Conservation (phyloP, 2,888 invertebrate species). For the Meganola albula region DNA sequence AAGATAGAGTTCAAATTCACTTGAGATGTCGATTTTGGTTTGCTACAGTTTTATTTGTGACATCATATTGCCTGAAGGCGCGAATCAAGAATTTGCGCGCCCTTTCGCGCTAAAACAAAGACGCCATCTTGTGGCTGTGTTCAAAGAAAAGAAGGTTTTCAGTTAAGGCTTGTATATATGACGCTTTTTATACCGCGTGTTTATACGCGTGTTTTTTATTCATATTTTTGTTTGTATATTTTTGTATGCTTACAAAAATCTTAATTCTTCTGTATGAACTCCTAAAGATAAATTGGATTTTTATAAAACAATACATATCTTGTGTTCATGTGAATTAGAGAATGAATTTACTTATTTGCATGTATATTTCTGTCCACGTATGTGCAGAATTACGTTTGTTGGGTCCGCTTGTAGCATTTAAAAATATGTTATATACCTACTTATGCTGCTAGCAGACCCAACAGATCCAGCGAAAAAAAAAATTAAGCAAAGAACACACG, state of each 20-base stretch:
- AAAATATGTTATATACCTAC: too few relatives aligned
- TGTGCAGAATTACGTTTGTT: too few relatives aligned
- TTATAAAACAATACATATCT: too few relatives aligned
- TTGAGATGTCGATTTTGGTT: not conserved
- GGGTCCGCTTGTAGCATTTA: too few relatives aligned
- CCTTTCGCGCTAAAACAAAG: conserved; percentile 45
- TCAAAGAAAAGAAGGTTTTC: conserved; percentile 17
- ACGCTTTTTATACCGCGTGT: not conserved
- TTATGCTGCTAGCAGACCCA: too few relatives aligned
- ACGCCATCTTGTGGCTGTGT: conserved; percentile 30
- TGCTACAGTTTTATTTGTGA: conserved; percentile 7
- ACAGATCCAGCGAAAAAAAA: too few relatives aligned
- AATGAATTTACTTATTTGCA: too few relatives aligned
- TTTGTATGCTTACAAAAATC: not conserved
- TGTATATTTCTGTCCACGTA: too few relatives aligned
- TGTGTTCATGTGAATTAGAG: too few relatives aligned
- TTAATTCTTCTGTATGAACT: too few relatives aligned
- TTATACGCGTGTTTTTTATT: not conserved
- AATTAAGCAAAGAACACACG: too few relatives aligned
- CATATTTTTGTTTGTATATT: not conserved
- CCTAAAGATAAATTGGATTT: too few relatives aligned
- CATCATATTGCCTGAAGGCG: conserved; percentile 42
- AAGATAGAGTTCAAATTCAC: conserved; percentile 10
- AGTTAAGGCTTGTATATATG: not conserved
- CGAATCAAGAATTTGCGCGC: conserved; percentile 43